Base-by-base conservation (phyloP, 2,888 invertebrate genomes). In the Sylvicola cinctus region DNA sequence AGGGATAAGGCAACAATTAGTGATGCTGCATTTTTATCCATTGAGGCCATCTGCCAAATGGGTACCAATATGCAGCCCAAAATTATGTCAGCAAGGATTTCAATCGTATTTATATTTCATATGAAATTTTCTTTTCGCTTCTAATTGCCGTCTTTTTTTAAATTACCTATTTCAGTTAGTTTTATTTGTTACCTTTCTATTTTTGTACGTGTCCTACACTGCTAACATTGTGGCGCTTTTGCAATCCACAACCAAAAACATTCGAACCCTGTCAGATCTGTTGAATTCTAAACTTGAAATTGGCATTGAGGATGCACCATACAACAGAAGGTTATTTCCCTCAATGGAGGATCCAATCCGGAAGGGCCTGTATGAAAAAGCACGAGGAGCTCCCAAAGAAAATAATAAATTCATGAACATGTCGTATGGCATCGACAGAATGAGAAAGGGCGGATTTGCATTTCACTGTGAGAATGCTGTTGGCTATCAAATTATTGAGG, bases 171-270 rank as follows among this genome's bases (percentile, higher is more conserved):
- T 70, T 0, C 65, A 70, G 4, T 55, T 76, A 2, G 59, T 72
- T 17, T 54, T 74, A 1, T 66, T 73, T 41, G 41, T 73, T 3
- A 56, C 64, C 0, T 49, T 67, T 10, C 64, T 69, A 37, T 65
- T 68, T 38, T 49, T 77, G 3, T 75, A 72, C 46, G 67, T 73
- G 0, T 70, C 75, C 0, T 76, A 74, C 46, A 71, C 74, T 0
- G 76, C 75, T 0, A 74, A 71, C 49, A 74, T 68, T 38, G 67
- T 76, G 2, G 64, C 65, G 3, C 49, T 76, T 7, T 58, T 76
- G 2, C 67, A 74, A 39, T 70, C 75, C 0, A 70, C 74, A 0
- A 68, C 72, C 15, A 62, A 66, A 5, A 68, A 67, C 8, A 68
- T 77, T 4, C 61, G 62, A 32, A 65, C 63, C 1, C 41, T 72